Conservation (phyloP, 2,113 vertebrate genomes). For the Mastomys coucha region DNA sequence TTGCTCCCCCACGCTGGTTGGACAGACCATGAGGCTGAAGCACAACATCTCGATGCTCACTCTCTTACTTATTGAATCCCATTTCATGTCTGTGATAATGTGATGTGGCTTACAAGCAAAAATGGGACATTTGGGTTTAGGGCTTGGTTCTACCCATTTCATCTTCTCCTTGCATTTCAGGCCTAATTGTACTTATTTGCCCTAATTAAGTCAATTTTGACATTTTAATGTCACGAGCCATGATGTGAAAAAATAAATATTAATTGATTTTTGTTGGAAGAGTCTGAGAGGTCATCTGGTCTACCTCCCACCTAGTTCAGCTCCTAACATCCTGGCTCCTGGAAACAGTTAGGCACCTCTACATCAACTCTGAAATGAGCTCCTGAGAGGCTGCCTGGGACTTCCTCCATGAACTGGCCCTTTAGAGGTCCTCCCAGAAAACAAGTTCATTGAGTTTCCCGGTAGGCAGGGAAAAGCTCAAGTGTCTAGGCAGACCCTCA, state of each 20-base stretch:
- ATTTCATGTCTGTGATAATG: conserved; percentile 5
- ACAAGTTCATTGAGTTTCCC: not conserved
- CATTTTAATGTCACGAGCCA: conserved; percentile 58
- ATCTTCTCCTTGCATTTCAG: not conserved
- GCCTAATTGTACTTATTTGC: conserved; percentile 39
- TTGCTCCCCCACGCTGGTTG: not conserved
- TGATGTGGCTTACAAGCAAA: not conserved
- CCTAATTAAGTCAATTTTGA: conserved; percentile 68
- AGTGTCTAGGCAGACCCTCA: not conserved
- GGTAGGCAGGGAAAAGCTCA: not conserved
- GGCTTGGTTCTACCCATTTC: conserved; percentile 38
- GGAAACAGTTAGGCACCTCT: not conserved
- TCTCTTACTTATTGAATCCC: not conserved
- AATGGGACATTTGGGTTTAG: conserved; percentile 49
- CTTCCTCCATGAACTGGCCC: not conserved
- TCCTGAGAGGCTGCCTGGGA: not conserved
- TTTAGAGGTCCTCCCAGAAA: not conserved
- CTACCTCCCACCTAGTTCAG: not conserved
- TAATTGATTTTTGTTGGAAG: conserved; percentile 36
- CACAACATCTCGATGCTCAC: not conserved
- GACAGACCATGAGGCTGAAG: not conserved
- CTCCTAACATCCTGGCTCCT: not conserved
- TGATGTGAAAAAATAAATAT: conserved; percentile 55
- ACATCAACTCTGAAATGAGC: not conserved
- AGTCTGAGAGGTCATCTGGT: not conserved